Conservation (phyloP, 2,888 invertebrate genomes). For the Leptopilina drosophilae region DNA sequence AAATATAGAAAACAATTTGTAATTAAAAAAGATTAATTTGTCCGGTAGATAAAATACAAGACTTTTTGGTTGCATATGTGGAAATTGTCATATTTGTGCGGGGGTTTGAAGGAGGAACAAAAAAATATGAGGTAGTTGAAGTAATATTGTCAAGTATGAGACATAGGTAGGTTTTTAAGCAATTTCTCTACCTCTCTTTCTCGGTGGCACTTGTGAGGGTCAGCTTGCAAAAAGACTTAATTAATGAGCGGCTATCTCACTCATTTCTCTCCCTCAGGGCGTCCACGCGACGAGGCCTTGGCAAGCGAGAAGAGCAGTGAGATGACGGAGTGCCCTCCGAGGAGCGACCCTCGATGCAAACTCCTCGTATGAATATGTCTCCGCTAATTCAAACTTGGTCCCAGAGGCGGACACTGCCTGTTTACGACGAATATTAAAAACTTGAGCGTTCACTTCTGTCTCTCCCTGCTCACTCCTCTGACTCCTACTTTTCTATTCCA, state of each 20-base stretch:
- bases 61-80: too few relatives aligned
- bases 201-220: slow-evolving; percentile 74
- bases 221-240: slow-evolving; percentile 76
- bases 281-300: slow-evolving; percentile 66
- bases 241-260: slow-evolving; percentile 72
- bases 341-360: slow-evolving; percentile 77
- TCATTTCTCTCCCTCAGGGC: slow-evolving; percentile 70
- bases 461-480: too few relatives aligned
- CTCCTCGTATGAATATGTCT: slow-evolving; percentile 78
- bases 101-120: neutral
- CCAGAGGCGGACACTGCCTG: slow-evolving; percentile 73
- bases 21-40: too few relatives aligned
- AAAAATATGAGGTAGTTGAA: slow-evolving; percentile 31
- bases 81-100: slow-evolving; percentile 13
- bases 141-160: slow-evolving; percentile 58
- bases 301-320: slow-evolving; percentile 72
- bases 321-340: slow-evolving; percentile 77
- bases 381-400: slow-evolving; percentile 77
- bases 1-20: too few relatives aligned
- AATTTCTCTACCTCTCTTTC: slow-evolving; percentile 48
- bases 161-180: slow-evolving; percentile 66
- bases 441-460: slow-evolving; percentile 63
- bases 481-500: slow-evolving; percentile 18
- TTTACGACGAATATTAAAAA: slow-evolving; percentile 76
- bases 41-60: too few relatives aligned